Evolutionary conservation across 2,888 invertebrate genomes (phyloP).

Genomic region (Callyntrura guangdongensis): DNA sequence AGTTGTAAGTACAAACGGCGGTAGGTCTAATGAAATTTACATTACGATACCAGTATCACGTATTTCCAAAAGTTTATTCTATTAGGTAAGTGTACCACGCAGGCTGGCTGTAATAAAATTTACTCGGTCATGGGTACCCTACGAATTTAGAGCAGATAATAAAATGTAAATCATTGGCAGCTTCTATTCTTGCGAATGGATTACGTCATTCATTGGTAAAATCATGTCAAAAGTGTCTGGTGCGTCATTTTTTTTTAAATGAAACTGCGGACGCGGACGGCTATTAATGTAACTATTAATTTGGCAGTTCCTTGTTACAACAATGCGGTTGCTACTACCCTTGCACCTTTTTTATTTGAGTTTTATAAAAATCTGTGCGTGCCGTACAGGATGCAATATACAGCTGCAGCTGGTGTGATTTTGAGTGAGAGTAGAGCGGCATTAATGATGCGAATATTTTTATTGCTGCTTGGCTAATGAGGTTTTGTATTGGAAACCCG

Average conservation of each 20-base stretch:
- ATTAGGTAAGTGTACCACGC: too few species aligned
- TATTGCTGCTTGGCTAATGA: constrained; percentile 42
- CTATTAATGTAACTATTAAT: background rate
- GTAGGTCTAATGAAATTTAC: too few species aligned
- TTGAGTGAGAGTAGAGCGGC: constrained; percentile 8
- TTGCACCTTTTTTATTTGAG: background rate
- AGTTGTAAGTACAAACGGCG: too few species aligned
- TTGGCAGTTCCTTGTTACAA: background rate
- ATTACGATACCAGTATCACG: background rate
- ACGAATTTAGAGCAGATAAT: background rate
- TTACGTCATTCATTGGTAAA: background rate
- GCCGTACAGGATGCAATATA: background rate
- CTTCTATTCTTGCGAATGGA: background rate
- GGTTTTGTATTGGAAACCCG: background rate
- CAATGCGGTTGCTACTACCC: background rate
- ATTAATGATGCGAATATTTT: constrained; percentile 3
- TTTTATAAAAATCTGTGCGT: too few species aligned
- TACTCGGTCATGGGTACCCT: constrained; percentile 1
- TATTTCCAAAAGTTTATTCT: background rate
- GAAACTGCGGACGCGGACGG: background rate
- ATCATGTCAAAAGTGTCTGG: constrained; percentile 4
- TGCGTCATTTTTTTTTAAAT: background rate
- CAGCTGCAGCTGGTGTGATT: background rate
- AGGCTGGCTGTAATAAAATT: constrained; percentile 8
- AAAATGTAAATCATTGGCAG: background rate